A percentile compares a stretch with the other conserved stretches of the same genome.
Evolutionary conservation across 1,140 invertebrate genomes (phyloP).

Genomic region (Chironomus striatipennis): DNA sequence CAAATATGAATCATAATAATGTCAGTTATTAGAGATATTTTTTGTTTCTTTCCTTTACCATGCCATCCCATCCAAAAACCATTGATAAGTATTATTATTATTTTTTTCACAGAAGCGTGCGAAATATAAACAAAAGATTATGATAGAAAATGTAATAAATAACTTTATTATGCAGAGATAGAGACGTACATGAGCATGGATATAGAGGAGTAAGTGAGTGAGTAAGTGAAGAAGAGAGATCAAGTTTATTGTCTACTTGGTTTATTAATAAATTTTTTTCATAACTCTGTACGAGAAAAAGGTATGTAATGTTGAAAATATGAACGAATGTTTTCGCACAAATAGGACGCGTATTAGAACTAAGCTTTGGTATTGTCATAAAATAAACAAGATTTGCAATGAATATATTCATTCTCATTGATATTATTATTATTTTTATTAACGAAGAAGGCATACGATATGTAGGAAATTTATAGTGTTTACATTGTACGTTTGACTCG

Average conservation of each 20-base stretch:
- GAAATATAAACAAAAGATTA: constrained; percentile 10
- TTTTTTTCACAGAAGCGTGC: constrained; percentile 1
- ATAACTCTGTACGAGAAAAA: background rate
- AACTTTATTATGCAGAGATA: background rate
- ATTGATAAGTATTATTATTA: constrained; percentile 9
- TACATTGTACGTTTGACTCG: constrained; percentile 6
- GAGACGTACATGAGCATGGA: too few species aligned
- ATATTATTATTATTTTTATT: background rate
- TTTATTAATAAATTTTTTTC: constrained; percentile 12
- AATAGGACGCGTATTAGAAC: constrained; percentile 7
- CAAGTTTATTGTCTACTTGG: constrained; percentile 12
- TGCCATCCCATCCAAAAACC: too few species aligned
- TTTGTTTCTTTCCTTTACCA: too few species aligned
- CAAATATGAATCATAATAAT: constrained; percentile 14
- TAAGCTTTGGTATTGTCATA: constrained; percentile 7
- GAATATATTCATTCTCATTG: background rate
- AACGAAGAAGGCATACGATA: background rate
- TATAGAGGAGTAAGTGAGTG: too few species aligned
- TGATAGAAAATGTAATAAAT: constrained; percentile 9
- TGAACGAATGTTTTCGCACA: constrained; percentile 7
- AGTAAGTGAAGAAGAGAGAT: background rate
- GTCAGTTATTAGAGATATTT: background rate
- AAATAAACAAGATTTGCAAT: constrained; percentile 14
- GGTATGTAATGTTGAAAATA: background rate
- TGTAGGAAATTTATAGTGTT: constrained; percentile 8